These are phyloP conservation scores for Mixornis gularis DNA, from an alignment of 2,113 vertebrate species.

Conservation along the genomic window DNA sequence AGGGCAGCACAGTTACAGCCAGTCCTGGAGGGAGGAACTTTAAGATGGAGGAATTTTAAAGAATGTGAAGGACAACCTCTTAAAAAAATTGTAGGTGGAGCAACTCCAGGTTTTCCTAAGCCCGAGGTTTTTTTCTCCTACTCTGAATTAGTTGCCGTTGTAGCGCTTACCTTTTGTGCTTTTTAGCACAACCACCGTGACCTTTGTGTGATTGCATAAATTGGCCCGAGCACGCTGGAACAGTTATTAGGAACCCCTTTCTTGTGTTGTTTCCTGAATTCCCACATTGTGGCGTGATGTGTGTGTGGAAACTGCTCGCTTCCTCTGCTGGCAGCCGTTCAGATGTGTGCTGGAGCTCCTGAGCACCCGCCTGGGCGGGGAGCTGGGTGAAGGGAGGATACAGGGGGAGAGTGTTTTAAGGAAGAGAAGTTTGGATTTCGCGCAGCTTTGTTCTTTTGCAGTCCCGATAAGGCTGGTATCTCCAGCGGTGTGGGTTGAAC, in stretches of 20 bases:
- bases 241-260: slow-evolving; percentile 37
- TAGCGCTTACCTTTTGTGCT: background rate
- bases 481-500: background rate
- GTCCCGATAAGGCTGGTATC: background rate
- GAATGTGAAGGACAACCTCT: slow-evolving; percentile 48
- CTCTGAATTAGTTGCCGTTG: background rate
- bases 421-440: background rate
- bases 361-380: background rate
- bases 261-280: slow-evolving; percentile 65
- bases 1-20: background rate
- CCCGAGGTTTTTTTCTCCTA: background rate
- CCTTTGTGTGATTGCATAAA: slow-evolving; percentile 54
- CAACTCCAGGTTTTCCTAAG: background rate
- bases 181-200: slow-evolving; percentile 20
- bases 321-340: slow-evolving; percentile 48
- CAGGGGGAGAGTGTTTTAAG: background rate
- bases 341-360: slow-evolving; percentile 3
- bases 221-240: background rate
- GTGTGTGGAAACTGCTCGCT: slow-evolving; percentile 54
- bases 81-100: slow-evolving; percentile 44
- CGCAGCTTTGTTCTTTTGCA: slow-evolving; percentile 35
- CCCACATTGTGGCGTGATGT: slow-evolving; percentile 63
- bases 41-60: slow-evolving; percentile 57
- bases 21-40: slow-evolving; percentile 51
- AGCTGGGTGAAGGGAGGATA: background rate